Conservation (phyloP, 2,888 invertebrate species). For the Pachydiplax longipennis region DNA sequence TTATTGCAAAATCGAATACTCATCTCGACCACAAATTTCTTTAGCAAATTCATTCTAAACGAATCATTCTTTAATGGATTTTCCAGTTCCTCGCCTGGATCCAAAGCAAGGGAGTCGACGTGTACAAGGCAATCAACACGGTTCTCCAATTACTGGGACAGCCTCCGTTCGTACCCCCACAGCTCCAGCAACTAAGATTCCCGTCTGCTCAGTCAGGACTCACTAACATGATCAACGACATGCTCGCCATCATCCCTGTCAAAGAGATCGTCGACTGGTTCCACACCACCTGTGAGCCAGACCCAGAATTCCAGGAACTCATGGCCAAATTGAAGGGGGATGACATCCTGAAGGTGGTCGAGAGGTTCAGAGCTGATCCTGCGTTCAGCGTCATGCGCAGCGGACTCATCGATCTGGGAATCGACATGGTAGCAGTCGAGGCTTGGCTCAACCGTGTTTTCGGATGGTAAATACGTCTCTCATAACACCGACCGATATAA, state of each 20-base stretch:
- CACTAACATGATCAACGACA: slow-evolving; percentile 53
- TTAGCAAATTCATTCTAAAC: neutral
- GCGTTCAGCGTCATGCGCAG: neutral
- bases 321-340: neutral
- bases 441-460: neutral
- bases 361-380: neutral
- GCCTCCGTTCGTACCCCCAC: slow-evolving; percentile 24
- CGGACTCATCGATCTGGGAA: neutral
- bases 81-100: too few relatives aligned
- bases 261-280: slow-evolving; percentile 54
- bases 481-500: too few relatives aligned
- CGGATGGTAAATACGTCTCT: neutral
- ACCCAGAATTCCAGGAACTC: slow-evolving; percentile 20
- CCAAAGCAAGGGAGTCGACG: slow-evolving; percentile 49
- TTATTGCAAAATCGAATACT: neutral
- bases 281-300: neutral
- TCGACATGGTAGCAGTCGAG: neutral
- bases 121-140: slow-evolving; percentile 52
- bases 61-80: too few relatives aligned
- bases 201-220: neutral
- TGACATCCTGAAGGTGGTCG: neutral
- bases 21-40: neutral
- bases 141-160: slow-evolving; percentile 53
- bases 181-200: neutral
- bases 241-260: slow-evolving; percentile 53